Conservation (phyloP, 2,888 invertebrate genomes). For the Tipula vernalis region DNA sequence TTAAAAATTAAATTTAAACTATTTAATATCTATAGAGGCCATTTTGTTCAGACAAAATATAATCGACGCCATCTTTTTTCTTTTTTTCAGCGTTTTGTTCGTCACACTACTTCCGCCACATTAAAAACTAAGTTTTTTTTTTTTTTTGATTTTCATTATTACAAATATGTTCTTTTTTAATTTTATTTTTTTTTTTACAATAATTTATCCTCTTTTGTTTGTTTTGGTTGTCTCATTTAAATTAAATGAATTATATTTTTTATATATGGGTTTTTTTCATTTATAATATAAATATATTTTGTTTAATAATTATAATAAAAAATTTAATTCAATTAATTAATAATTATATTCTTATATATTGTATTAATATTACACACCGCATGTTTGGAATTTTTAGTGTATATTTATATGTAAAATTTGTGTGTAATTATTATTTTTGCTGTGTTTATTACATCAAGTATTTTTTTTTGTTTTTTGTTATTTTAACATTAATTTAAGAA, state of each 20-base stretch:
- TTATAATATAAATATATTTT: not conserved
- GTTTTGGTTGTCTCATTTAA: not conserved
- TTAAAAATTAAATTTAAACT: not conserved
- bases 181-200: not conserved
- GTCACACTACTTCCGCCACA: not conserved
- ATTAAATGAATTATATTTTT: not conserved
- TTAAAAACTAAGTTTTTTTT: not conserved
- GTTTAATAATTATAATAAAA: not conserved
- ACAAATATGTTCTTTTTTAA: not conserved
- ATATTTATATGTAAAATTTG: constrained; percentile 4
- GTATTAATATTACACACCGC: not conserved
- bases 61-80: not conserved
- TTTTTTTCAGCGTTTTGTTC: not conserved
- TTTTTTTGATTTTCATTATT: not conserved
- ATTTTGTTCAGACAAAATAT: not conserved
- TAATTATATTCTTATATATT: not conserved
- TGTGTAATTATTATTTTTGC: not conserved
- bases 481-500: not conserved
- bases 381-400: not conserved
- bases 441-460: constrained; percentile 4
- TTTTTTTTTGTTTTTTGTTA: not conserved
- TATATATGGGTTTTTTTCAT: not conserved
- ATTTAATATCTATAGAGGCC: not conserved
- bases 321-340: not conserved
- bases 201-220: not conserved